Conservation (phyloP, 35 echinoderm and acorn worm species). For the Heliocidaris tuberculata region DNA sequence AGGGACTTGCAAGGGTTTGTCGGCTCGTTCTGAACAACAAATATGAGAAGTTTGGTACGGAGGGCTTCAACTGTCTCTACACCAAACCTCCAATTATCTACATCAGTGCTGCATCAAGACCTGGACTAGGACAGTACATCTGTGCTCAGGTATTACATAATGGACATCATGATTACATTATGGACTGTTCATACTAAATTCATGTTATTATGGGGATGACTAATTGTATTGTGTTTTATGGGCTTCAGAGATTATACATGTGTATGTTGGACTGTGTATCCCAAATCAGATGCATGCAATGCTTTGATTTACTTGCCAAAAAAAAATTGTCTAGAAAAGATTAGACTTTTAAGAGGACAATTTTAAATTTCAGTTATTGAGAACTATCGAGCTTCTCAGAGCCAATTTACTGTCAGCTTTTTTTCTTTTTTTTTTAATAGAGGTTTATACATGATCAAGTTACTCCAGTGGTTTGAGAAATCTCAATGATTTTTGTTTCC, state of each 20-base stretch:
- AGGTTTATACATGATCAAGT: background rate
- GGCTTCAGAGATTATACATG: too few relatives aligned
- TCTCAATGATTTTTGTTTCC: background rate
- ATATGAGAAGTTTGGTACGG: constrained; percentile 95
- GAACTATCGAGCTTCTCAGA: background rate
- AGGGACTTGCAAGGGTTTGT: constrained; percentile 86
- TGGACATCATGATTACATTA: too few relatives aligned
- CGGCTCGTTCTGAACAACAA: constrained; percentile 88
- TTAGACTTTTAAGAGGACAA: background rate
- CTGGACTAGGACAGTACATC: constrained; percentile 88
- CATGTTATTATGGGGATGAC: too few relatives aligned
- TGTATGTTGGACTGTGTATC: background rate
- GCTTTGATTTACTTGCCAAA: background rate
- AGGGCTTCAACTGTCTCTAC: constrained; percentile 98
- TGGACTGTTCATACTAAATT: too few relatives aligned
- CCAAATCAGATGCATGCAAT: background rate
- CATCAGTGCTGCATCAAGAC: constrained; percentile 85
- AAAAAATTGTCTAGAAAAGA: background rate
- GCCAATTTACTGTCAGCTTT: too few relatives aligned
- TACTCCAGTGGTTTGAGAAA: background rate
- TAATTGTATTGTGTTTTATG: too few relatives aligned
- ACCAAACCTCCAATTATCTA: constrained; percentile 98
- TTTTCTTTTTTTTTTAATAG: too few relatives aligned
- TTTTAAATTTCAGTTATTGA: background rate
- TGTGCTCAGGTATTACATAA: constrained; percentile 78